phyloP scores from a whole-genome alignment of 1,140 invertebrate genomes.

The Episyrphus balteatus region DNA sequence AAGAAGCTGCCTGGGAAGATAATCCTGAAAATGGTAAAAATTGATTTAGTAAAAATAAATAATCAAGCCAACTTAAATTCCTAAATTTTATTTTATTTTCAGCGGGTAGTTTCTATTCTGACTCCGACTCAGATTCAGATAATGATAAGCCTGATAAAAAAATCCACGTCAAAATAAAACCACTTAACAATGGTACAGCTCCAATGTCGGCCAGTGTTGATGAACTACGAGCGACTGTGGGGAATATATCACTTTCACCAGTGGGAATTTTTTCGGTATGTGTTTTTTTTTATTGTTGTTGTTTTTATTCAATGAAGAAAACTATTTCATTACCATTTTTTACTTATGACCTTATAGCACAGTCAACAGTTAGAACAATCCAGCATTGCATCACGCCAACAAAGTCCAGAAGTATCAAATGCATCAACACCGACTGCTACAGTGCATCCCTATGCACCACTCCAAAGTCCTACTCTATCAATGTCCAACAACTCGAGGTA shows the following conservation, averaged over 20 bases:
- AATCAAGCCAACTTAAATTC: too few relatives aligned
- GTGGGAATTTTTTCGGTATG: conserved; percentile 43
- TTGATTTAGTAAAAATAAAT: not conserved
- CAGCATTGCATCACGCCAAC: conserved; percentile 32
- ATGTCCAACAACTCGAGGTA: conserved; percentile 46
- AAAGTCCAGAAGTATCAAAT: conserved; percentile 68
- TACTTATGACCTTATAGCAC: conserved; percentile 52
- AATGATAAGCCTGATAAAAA: conserved; percentile 72
- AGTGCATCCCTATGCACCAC: conserved; percentile 65
- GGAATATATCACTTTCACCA: conserved; percentile 80
- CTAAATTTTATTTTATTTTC: not conserved
- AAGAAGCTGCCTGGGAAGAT: conserved; percentile 47
- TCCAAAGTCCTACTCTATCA: conserved; percentile 57
- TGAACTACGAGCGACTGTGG: conserved; percentile 83
- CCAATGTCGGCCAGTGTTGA: conserved; percentile 89
- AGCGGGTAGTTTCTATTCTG: conserved; percentile 76
- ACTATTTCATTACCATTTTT: conserved; percentile 33
- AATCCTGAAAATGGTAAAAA: conserved; percentile 27
- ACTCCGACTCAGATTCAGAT: conserved; percentile 85
- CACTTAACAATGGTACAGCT: conserved; percentile 73
- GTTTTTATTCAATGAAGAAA: not conserved
- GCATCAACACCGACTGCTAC: conserved; percentile 76
- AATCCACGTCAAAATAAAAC: conserved; percentile 92
- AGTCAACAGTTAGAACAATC: conserved; percentile 27
- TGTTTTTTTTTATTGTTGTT: not conserved